Conservation (phyloP, 2,113 vertebrate species). For the Dolichallabes microphthalmus region DNA sequence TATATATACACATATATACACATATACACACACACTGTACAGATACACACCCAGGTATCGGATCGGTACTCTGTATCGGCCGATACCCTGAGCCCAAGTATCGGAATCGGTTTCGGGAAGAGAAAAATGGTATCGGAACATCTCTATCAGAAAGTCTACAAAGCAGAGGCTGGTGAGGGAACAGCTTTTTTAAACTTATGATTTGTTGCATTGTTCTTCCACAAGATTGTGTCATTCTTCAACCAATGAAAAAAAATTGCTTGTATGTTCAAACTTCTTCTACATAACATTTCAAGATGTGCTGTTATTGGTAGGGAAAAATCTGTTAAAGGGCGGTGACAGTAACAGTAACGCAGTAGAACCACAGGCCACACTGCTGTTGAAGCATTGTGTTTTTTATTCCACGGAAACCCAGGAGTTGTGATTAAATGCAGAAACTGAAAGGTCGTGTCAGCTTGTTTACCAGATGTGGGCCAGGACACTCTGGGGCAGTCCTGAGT, state of each 20-base stretch:
- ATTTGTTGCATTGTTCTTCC: not conserved
- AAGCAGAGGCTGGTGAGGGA: not conserved
- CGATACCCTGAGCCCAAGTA: too few species aligned
- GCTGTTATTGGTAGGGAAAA: not conserved
- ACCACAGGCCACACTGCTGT: not conserved
- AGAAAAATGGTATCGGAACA: too few species aligned
- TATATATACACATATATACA: too few species aligned
- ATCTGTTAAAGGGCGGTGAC: not conserved
- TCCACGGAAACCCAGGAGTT: not conserved
- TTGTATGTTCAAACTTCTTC: not conserved
- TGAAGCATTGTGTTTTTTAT: not conserved
- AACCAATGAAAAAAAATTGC: not conserved
- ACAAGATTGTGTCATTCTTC: not conserved
- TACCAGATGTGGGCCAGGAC: constrained; percentile 96
- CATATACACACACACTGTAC: too few species aligned
- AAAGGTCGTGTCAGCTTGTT: constrained; percentile 54
- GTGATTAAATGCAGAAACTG: not conserved
- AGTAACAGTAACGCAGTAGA: too few species aligned
- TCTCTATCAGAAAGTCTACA: not conserved
- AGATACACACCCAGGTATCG: too few species aligned
- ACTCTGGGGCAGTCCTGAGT: constrained; percentile 87
- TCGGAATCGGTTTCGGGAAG: too few species aligned
- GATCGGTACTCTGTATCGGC: too few species aligned
- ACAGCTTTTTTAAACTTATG: not conserved
- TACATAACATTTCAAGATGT: not conserved